Evolutionary conservation across 1,140 invertebrate species (phyloP), one percentile per base, ranked within the genome.

Genomic region (Dreissena rostriformis): DNA sequence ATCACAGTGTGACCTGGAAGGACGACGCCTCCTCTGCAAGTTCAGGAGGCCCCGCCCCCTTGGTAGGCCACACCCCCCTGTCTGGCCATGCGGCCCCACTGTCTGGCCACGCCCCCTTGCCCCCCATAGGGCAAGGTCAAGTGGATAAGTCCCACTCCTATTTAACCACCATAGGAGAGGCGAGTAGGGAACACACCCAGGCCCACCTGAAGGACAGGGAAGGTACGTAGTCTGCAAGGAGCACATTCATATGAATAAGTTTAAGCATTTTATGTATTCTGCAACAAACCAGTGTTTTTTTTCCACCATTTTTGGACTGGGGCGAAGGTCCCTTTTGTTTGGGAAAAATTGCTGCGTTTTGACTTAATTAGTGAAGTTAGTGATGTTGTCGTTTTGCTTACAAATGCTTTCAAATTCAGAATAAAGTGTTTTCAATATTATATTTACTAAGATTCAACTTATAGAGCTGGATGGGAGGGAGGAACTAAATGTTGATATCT

Each of bases 111-210:
- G 68, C 80, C 63, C 68, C 70, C 26, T 51, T 82, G 70, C 80
- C 80, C 29, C 80, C 80, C 8, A 82, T 82, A 53, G 80, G 71
- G 66, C 79, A 81, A 73, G 39, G 39, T 8, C 57, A 61, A 4
- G 17, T 2, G 22, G 57, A 61, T 61, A 61, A 61, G 57, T 73
- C 80, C 8, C 65, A 82, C 63, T 67, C 80, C 52, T 71, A 82
- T 57, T 82, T 92, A 5, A 88, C 90, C 0, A 88, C 91, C 11
- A 92, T 92, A 53, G 88, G 86, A 15, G 91, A 92, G 65, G 86
- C 88, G 5, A 92, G 91, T 73, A 77, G 91, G 19, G 91, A 92
- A 52, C 86, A 88, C 26, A 90, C 91, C n/a, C 82, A 84, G 61
- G 82, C 82, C 28, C 77, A 68, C 29, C 76, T 68, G 17, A 53